A percentile compares a stretch with the other conserved stretches of the same genome.
Conservation (phyloP, 23 tunicate species). For the Styela plicata region DNA sequence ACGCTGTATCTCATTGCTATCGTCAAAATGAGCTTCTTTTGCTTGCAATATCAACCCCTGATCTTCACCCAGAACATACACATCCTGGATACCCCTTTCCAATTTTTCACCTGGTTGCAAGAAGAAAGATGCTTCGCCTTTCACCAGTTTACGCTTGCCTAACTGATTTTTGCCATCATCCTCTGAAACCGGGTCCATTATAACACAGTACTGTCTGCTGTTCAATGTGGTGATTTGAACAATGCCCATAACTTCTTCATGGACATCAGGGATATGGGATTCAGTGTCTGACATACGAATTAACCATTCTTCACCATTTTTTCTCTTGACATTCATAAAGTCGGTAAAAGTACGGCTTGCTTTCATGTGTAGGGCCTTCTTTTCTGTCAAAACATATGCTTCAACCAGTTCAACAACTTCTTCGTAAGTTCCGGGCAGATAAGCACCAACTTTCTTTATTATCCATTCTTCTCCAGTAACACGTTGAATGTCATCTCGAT, state of each 20-base stretch:
- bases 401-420: conserved; percentile 74
- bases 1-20: conserved; percentile 58
- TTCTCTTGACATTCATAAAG: conserved; percentile 62
- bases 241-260: conserved; percentile 82
- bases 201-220: conserved; percentile 93
- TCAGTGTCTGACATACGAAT: conserved; percentile 83
- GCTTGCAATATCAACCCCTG: conserved; percentile 90
- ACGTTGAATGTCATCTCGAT: conserved; percentile 58
- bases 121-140: conserved; percentile 94
- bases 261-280: conserved; percentile 86
- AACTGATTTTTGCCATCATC: conserved; percentile 83
- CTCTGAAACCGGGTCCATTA: conserved; percentile 74
- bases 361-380: conserved; percentile 89
- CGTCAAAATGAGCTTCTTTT: conserved; percentile 63
- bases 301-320: conserved; percentile 94
- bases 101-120: conserved; percentile 79
- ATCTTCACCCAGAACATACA: conserved; percentile 85
- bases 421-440: conserved; percentile 86
- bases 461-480: conserved; percentile 99
- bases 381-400: conserved; percentile 84
- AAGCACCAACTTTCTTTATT: conserved; percentile 77
- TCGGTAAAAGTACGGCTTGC: conserved; percentile 87
- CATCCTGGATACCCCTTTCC: conserved; percentile 85
- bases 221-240: conserved; percentile 76
- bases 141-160: conserved; percentile 75